Evolutionary conservation across 2,888 invertebrate species (phyloP).

Genomic region (Lepidocyrtoides sp.): DNA sequence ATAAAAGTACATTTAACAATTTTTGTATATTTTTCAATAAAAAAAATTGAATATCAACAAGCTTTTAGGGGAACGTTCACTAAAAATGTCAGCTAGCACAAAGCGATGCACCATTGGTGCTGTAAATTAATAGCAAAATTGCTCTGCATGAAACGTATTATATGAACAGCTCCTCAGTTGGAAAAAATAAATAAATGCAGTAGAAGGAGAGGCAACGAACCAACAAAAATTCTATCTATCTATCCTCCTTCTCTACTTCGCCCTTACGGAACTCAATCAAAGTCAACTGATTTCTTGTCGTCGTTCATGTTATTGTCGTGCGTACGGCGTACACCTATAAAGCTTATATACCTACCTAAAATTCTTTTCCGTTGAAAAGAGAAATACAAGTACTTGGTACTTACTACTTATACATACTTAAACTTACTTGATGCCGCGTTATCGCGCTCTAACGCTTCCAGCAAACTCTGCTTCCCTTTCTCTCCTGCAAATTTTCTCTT

Average conservation of each 20-base stretch:
- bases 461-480: neutral
- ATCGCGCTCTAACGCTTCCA: slow-evolving; percentile 43
- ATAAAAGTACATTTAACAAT: neutral
- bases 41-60: neutral
- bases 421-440: slow-evolving; percentile 33
- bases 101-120: no score
- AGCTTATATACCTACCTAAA: no score
- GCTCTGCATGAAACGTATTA: slow-evolving; percentile 9
- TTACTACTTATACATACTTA: slow-evolving; percentile 22
- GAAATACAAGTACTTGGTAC: slow-evolving; percentile 24
- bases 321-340: neutral
- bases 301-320: neutral
- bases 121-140: no score
- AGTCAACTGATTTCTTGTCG: slow-evolving; percentile 76
- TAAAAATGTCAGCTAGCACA: no score
- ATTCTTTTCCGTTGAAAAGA: neutral
- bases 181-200: no score
- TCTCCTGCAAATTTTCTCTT: neutral
- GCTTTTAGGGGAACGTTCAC: no score
- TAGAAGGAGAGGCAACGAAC: slow-evolving; percentile 51
- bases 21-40: neutral
- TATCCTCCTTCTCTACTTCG: neutral
- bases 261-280: slow-evolving; percentile 81
- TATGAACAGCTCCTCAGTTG: neutral
- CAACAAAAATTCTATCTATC: slow-evolving; percentile 22